Evolutionary conservation across 2,888 invertebrate species (phyloP).

Genomic region (Pristionchus japonicus): DNA sequence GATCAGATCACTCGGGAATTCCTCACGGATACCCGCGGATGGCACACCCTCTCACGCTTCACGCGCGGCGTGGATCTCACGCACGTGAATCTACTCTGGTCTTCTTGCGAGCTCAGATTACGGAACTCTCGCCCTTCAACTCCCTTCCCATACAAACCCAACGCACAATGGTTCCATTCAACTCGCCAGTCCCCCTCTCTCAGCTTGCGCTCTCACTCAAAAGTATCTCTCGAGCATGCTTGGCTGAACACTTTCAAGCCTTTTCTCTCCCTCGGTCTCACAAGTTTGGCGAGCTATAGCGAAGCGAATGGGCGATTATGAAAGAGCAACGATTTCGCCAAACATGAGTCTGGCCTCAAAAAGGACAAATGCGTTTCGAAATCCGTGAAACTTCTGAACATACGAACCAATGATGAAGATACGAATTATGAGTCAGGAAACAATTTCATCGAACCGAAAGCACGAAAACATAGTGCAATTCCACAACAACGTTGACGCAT

Average conservation of each 20-base stretch:
- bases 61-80: background rate
- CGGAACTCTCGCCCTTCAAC: background rate
- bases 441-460: background rate
- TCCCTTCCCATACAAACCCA: background rate
- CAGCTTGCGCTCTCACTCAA: background rate
- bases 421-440: background rate
- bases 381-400: background rate
- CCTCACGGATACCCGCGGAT: background rate
- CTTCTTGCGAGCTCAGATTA: background rate
- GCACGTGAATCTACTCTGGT: background rate
- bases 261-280: background rate
- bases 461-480: background rate
- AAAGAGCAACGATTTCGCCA: background rate
- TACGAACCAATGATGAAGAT: background rate
- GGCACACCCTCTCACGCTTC: background rate
- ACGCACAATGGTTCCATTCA: background rate
- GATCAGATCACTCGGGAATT: no score
- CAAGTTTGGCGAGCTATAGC: background rate
- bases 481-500: background rate
- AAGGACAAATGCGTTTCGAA: background rate
- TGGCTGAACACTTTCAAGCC: slow-evolving; percentile 30
- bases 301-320: background rate
- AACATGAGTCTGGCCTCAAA: background rate
- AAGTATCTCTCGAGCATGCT: slow-evolving; percentile 24
- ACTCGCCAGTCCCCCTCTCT: background rate